phyloP scores from a whole-genome alignment of 2,888 invertebrate genomes.

The Osedax frankpressi region DNA sequence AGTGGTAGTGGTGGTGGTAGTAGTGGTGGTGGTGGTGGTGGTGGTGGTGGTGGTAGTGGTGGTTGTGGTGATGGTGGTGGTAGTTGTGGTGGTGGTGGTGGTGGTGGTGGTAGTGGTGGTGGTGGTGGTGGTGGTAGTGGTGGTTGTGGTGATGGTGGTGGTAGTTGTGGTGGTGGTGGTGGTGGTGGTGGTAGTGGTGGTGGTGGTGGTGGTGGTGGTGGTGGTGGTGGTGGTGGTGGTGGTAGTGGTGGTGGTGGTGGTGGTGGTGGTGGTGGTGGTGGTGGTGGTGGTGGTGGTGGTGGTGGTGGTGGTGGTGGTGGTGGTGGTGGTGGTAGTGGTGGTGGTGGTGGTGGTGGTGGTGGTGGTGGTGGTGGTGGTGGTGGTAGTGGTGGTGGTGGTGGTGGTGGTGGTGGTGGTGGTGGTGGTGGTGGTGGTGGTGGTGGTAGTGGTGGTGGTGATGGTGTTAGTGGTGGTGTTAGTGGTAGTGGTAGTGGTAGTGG shows the following conservation, averaged over 20 bases:
- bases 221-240: constrained; percentile 18
- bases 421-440: constrained; percentile 18
- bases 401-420: constrained; percentile 16
- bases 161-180: not conserved
- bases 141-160: not conserved
- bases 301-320: constrained; percentile 18
- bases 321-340: constrained; percentile 19
- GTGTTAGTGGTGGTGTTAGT: constrained; percentile 15
- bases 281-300: constrained; percentile 18
- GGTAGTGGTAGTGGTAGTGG: constrained; percentile 19
- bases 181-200: not conserved
- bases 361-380: constrained; percentile 18
- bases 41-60: not conserved
- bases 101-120: not conserved
- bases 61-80: not conserved
- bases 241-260: constrained; percentile 19
- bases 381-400: constrained; percentile 15
- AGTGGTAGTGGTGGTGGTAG: constrained; percentile 19
- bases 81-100: not conserved
- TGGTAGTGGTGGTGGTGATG: constrained; percentile 18
- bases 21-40: constrained; percentile 18
- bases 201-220: not conserved
- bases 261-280: constrained; percentile 18
- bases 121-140: not conserved
- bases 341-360: constrained; percentile 19